Evolutionary conservation across 2,113 vertebrate genomes (phyloP).

Genomic region (Sebastes fasciatus): DNA sequence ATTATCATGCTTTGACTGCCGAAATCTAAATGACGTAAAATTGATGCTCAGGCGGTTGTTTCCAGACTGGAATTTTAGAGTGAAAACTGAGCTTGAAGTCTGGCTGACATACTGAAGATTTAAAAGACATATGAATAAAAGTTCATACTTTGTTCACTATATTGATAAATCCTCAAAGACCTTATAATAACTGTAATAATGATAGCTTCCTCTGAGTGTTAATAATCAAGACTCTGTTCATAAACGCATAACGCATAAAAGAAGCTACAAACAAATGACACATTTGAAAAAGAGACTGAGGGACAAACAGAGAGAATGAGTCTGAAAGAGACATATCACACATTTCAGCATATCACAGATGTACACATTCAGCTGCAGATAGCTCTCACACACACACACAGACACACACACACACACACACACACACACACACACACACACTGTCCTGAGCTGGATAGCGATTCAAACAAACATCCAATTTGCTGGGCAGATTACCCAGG

Average conservation of each 20-base stretch:
- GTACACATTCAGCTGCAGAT: conserved; percentile 25
- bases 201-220: neutral
- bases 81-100: neutral
- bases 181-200: neutral
- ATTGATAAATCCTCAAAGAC: neutral
- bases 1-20: no score
- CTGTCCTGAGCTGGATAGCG: conserved; percentile 44
- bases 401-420: conserved; percentile 26
- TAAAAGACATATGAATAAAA: neutral
- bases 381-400: conserved; percentile 27
- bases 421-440: conserved; percentile 7
- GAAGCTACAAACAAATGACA: neutral
- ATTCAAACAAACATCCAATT: conserved; percentile 84
- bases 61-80: no score
- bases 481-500: conserved; percentile 81
- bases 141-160: neutral
- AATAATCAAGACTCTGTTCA: neutral
- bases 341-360: conserved; percentile 34
- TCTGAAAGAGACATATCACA: conserved; percentile 20
- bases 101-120: neutral
- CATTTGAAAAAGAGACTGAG: conserved; percentile 11
- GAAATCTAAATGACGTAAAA: neutral
- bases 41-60: neutral
- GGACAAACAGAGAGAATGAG: neutral
- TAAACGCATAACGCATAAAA: neutral